Conservation (phyloP, 2,797 vertebrate species). For the Pogoniulus pusillus region DNA sequence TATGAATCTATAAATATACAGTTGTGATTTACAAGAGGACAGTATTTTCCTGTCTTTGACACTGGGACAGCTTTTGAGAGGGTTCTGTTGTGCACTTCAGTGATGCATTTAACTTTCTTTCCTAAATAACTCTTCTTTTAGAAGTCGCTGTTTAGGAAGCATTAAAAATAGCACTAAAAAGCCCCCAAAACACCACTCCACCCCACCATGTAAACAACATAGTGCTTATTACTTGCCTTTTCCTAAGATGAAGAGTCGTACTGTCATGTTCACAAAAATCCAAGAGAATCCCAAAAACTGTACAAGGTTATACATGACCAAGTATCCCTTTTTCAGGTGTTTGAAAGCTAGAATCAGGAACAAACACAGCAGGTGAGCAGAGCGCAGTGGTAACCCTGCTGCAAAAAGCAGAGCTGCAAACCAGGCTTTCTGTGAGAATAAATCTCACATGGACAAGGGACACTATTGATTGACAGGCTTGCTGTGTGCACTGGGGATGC, state of each 20-base stretch:
- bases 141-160: neutral
- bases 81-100: neutral
- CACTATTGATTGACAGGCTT: neutral
- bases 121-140: neutral
- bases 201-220: neutral
- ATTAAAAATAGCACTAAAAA: neutral
- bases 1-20: neutral
- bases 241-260: constrained; percentile 90
- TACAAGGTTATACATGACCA: constrained; percentile 93
- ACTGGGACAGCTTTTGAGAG: neutral
- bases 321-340: constrained; percentile 87
- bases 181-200: neutral
- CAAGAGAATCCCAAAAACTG: constrained; percentile 98
- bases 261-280: constrained; percentile 97
- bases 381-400: neutral
- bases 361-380: neutral
- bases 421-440: neutral
- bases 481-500: neutral
- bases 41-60: constrained; percentile 10
- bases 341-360: constrained; percentile 71
- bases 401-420: neutral
- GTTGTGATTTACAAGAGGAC: neutral
- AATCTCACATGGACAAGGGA: neutral
- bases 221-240: constrained; percentile 80
- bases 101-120: neutral